A percentile compares a stretch with the other conserved stretches of the same genome.
These are phyloP conservation scores for Physella acuta DNA, from an alignment of 1,140 invertebrate genomes.

Conservation along the genomic window DNA sequence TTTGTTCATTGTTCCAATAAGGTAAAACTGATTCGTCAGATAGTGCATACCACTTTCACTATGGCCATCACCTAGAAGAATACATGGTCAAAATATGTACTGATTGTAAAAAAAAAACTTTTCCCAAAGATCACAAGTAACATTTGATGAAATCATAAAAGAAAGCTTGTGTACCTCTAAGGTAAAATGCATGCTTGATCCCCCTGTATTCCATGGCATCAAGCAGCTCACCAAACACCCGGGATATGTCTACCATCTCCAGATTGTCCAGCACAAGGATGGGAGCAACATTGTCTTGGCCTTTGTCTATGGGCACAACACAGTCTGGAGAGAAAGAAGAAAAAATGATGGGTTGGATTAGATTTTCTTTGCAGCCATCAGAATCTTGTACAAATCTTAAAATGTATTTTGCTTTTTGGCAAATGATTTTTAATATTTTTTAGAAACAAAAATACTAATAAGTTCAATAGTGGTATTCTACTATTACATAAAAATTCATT, in stretches of 20 bases:
- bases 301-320: constrained; percentile 35
- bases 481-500: no score
- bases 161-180: constrained; percentile 41
- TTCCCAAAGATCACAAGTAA: no score
- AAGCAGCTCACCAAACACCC: constrained; percentile 48
- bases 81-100: no score
- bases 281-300: constrained; percentile 29
- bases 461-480: no score
- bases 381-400: no score
- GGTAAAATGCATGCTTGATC: constrained; percentile 37
- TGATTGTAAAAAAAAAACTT: no score
- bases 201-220: constrained; percentile 50
- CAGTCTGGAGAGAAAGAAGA: constrained; percentile 39
- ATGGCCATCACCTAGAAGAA: constrained; percentile 1
- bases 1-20: constrained; percentile 56
- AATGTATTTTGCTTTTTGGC: no score
- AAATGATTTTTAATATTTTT: no score
- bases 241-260: constrained; percentile 44
- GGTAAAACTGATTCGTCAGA: constrained; percentile 51
- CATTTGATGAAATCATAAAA: no score
- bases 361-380: no score
- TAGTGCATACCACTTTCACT: constrained; percentile 36
- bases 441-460: no score
- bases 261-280: constrained; percentile 53
- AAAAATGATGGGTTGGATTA: no score